phyloP scores from a whole-genome alignment of 2,888 invertebrate genomes.

The Andrena fulva region DNA sequence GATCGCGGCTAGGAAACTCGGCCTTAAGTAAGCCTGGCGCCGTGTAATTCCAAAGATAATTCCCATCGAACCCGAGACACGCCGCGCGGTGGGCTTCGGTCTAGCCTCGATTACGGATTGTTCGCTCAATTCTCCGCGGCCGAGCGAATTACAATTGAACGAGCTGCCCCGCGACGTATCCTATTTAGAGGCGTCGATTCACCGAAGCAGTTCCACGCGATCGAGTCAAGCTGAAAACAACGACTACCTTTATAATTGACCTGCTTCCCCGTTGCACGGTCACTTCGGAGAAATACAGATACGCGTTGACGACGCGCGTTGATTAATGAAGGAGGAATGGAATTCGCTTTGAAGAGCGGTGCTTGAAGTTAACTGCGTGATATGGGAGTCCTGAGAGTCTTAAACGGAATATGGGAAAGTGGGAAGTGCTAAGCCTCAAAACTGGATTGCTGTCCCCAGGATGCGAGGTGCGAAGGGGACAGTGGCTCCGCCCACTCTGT shows the following conservation, averaged over 20 bases:
- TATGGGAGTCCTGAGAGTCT: no score
- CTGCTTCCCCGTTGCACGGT: no score
- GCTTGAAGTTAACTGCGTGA: no score
- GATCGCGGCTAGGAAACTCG: no score
- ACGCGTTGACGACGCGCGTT: neutral
- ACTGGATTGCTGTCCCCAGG: no score
- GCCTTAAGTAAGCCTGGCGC: conserved; percentile 34
- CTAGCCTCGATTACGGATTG: conserved; percentile 46
- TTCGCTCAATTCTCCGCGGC: conserved; percentile 53
- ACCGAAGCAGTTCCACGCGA: neutral
- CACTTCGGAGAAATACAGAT: neutral
- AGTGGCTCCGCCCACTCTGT: no score
- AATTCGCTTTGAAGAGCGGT: no score
- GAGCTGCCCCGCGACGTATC: conserved; percentile 12
- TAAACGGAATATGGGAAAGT: no score
- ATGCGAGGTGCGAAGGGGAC: no score
- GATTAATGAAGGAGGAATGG: no score
- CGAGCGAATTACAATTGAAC: conserved; percentile 41
- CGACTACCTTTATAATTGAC: neutral
- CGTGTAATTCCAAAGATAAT: conserved; percentile 47
- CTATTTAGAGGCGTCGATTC: neutral
- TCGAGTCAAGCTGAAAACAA: neutral
- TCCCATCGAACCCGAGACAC: conserved; percentile 39
- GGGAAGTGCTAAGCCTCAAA: no score
- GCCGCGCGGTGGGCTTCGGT: conserved; percentile 27